Base-by-base conservation (phyloP, 1,140 invertebrate genomes). In the Diploscapter pachys region DNA sequence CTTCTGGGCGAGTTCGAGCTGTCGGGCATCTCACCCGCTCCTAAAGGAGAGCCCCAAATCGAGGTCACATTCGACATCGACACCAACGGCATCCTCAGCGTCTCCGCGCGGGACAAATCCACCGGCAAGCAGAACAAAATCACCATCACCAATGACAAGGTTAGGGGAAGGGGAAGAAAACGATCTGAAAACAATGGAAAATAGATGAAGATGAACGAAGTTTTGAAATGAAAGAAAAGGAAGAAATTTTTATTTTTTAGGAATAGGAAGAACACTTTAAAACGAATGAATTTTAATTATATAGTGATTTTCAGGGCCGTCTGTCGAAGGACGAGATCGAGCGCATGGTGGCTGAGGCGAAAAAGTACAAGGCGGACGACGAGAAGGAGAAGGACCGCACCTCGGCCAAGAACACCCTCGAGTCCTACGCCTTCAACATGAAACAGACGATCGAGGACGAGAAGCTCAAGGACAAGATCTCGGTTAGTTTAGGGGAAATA, bases 91-190 rank as follows among this genome's bases (percentile, higher is more conserved):
- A 54, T 64, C 72, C 69, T 87, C 6, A 86, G 87, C 75, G 87
- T 88, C 5, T 85, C 86, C 68, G 89, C 89, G 53, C 82, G 83
- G 6, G 89, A 90, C 80, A 90, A 90, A 82, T 88, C 88, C 3
- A 96, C 95, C 77, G 95, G 95, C 83, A 95, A 95, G 87, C 92
- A 94, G 84, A 97, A 97, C 88, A 96, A 96, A 87, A 97, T 98
- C 86, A 78, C 69, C 72, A 96, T 97, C 82, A 97, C 93, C 82
- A 97, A 98, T 85, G 95, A 98, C 88, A 97, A 97, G 87, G 74
- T 59, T n/a, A n/a, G n/a, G n/a, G n/a, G n/a, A n/a, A n/a, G n/a
- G n/a, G n/a, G n/a, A n/a, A n/a, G n/a, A n/a, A n/a, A n/a, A n/a
- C n/a, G n/a, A n/a, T n/a, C n/a, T n/a, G n/a, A n/a, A n/a, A n/a